Evolutionary conservation across 1,140 invertebrate species (phyloP), one percentile per base, ranked within the genome.

Genomic region (Drosophila jambulina): DNA sequence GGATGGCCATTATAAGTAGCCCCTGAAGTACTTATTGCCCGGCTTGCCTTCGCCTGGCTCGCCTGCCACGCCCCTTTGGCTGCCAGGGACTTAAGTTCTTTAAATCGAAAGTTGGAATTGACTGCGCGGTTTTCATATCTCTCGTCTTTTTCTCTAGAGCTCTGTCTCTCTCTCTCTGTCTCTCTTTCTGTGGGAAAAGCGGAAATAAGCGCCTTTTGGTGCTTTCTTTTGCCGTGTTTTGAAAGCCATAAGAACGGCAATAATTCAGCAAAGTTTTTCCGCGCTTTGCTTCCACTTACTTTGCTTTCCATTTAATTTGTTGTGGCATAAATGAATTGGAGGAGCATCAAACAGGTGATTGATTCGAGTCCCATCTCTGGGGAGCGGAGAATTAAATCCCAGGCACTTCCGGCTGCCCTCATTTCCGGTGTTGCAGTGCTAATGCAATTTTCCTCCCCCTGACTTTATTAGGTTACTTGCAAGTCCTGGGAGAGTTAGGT

Each of bases 1-100:
- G 46, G 61, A 7, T 64, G 61, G 48, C 69, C 78, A 83, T 84
- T 84, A 68, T 83, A 84, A 72, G 82, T 78, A 82, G 76, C 83
- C 69, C 69, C 69, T 17, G 36, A 72, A 82, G 57, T 83, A 77
- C 76, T 86, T 87, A 82, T 75, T 75, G 63, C 53, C 56, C 75
- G 46, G 63, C 60, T 68, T 61, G 62, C 76, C 69, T 77, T 72
- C 60, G 61, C 80, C 68, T 83, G 42, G 25, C 42, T 40, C 46
- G 40, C 46, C 57, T n/a, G 17, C 62, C 70, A 45, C 53, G 54
- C 58, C 70, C 54, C 54, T 19, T 43, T 27, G 45, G 15, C 63
- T 45, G 46, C 49, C 74, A 19, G 38, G 15, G 34, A 45, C 42
- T 67, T 49, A 59, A 79, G 53, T 78, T 64, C 53, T 80, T 80